These are phyloP conservation scores for Enteromius afrohamiltoni DNA, from an alignment of 2,797 vertebrate species.

Conservation along the genomic window DNA sequence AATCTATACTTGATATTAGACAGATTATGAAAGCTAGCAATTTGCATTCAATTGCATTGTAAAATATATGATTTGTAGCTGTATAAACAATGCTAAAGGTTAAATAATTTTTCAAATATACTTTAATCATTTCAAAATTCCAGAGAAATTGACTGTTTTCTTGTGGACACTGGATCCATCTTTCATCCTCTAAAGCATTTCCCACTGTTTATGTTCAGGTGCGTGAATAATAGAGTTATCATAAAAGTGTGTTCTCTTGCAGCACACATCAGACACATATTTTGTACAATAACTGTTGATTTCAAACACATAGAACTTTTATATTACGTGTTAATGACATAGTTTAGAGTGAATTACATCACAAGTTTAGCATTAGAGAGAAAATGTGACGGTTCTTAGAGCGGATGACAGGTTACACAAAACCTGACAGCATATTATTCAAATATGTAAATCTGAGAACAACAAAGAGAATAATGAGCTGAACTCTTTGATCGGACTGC, in stretches of 20 bases:
- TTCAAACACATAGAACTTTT: not conserved
- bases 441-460: constrained; percentile 4
- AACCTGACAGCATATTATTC: not conserved
- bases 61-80: too few relatives aligned
- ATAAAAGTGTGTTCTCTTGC: not conserved
- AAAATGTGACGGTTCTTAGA: not conserved
- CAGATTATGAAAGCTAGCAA: too few relatives aligned
- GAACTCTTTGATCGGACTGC: not conserved
- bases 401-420: not conserved
- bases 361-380: not conserved
- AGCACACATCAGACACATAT: not conserved
- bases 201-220: not conserved
- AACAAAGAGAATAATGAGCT: constrained; percentile 8
- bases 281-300: not conserved
- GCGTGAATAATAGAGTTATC: not conserved
- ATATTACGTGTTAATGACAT: not conserved
- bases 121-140: too few relatives aligned
- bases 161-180: not conserved
- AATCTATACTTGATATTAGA: too few relatives aligned
- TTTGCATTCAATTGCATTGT: too few relatives aligned
- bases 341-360: not conserved
- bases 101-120: too few relatives aligned
- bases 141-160: not conserved
- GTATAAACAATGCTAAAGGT: too few relatives aligned
- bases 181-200: not conserved